Base-by-base conservation (phyloP, 2,797 vertebrate genomes). In the Prunella strophiata region DNA sequence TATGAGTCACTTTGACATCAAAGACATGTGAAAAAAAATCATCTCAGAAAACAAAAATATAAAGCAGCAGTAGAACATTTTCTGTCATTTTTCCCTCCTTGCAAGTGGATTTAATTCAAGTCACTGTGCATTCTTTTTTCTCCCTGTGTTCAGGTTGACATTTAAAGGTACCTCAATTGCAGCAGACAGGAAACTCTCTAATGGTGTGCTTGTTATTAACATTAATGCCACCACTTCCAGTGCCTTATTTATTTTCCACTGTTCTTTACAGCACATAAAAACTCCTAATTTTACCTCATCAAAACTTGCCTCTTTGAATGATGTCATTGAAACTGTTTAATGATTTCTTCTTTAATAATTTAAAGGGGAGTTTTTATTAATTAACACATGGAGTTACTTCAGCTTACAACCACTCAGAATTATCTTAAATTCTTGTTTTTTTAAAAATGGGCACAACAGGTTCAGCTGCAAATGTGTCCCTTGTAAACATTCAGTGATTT, bases 261-360 rank as follows among this genome's bases (percentile, higher is more conserved):
- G 34, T 87, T 93, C 87, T 85, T 85, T 57, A 9, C 0, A 8
- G 85, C 67, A 71, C 1, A 13, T 43, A 38, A 82, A 87, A 85
- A 23, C 61, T 57, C 58, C 74, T 91, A 61, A 95, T 89, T 95
- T 88, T 65, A 34, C 72, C 88, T 95, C 93, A 93, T 95, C 94
- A 78, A 67, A 61, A 68, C 27, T 50, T 88, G 16, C 68, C 59
- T 85, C 45, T 71, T 54, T 36, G 68, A 88, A 65, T 68, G 76
- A 74, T 68, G 82, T 68, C 72, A 27, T 50, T 88, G 78, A 34
- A 92, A 27, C 10, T 21, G 6, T 48, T 85, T 76, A 61, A 80
- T 57, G 87, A 45, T 45, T 45, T 21, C 20, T 45, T 45, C 43
- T 45, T 45, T 45, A 21, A 45, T 74, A 52, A 83, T 76, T 85